phyloP scores from a whole-genome alignment of 2,797 vertebrate genomes.

The Sternarchorhynchus goeldii region DNA sequence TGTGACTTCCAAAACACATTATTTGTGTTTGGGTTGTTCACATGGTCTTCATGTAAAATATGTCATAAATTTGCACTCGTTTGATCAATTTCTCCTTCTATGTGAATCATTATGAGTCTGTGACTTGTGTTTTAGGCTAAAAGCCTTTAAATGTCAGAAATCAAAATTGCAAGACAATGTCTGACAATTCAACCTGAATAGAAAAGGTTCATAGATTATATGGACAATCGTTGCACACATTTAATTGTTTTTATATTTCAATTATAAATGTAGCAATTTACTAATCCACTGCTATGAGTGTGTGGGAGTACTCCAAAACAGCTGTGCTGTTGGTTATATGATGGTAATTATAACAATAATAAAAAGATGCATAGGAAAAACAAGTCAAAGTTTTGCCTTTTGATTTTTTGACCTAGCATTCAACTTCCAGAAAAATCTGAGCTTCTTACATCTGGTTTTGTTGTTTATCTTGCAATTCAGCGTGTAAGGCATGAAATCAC shows the following conservation, averaged over 20 bases:
- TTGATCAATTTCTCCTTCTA: constrained; percentile 38
- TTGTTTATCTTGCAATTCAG: constrained; percentile 43
- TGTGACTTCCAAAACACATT: constrained; percentile 21
- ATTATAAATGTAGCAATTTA: constrained; percentile 53
- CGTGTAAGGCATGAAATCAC: constrained; percentile 44
- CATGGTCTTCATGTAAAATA: constrained; percentile 32
- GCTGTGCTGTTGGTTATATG: constrained; percentile 71
- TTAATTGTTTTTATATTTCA: constrained; percentile 46
- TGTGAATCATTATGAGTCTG: constrained; percentile 43
- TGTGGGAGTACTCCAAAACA: constrained; percentile 59
- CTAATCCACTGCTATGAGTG: constrained; percentile 55
- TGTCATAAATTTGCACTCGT: constrained; percentile 52
- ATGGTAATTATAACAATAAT: constrained; percentile 56
- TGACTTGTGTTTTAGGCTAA: constrained; percentile 41
- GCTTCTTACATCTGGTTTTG: constrained; percentile 36
- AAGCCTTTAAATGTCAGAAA: constrained; percentile 38
- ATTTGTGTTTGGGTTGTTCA: constrained; percentile 26
- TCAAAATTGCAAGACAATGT: not conserved
- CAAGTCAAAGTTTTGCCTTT: constrained; percentile 10
- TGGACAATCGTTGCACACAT: constrained; percentile 39
- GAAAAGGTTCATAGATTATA: constrained; percentile 24
- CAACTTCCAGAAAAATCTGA: constrained; percentile 33
- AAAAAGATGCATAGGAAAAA: constrained; percentile 50
- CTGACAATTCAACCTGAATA: constrained; percentile 20
- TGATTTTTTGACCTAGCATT: constrained; percentile 1